Evolutionary conservation across 2,797 vertebrate species (phyloP), one percentile per base, ranked within the genome.

Genomic region (Siniperca scherzeri): DNA sequence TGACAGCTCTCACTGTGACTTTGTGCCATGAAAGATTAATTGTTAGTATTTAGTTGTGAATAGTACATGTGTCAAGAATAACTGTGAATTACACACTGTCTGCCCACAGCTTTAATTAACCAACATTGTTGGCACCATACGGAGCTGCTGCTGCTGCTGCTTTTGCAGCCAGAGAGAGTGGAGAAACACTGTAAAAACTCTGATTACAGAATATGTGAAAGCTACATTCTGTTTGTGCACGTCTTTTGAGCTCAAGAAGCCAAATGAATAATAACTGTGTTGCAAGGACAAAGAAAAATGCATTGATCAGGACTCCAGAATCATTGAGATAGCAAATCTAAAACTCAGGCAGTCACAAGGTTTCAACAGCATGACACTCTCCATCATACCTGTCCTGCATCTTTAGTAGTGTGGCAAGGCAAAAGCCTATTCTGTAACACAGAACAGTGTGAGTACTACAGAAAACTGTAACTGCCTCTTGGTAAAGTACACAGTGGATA

Each of bases 11-110:
- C 71, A 84, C 88, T 84, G 89, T 66, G 86, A 59, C 80, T 91
- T 84, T 70, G 76, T 89, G 78, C 81, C 73, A 82, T 90, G 93
- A 95, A 89, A 91, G 90, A 94, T 95, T 96, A 96, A 95, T 97
- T 96, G 94, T 89, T 96, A 93, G 91, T 93, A 91, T 93, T 95
- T 92, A 90, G 82, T 62, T 75, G 38, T 74, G 87, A 92, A 92
- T 74, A 94, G 89, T 90, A 90, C 91, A 83, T 87, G 92, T 95
- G 95, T 95, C 91, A 92, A 95, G 90, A 92, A 93, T 95, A 90
- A 91, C 94, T 95, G 90, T 83, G 93, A 94, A 94, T 96, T 93
- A 95, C 93, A 95, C 94, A 88, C 88, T 95, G 91, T 91, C 89
- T 92, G 90, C 92, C 89, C 88, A 92, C 88, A 74, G 88, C 89